Base-by-base conservation (phyloP, 1,140 invertebrate species). In the Aleiodes sp. region DNA sequence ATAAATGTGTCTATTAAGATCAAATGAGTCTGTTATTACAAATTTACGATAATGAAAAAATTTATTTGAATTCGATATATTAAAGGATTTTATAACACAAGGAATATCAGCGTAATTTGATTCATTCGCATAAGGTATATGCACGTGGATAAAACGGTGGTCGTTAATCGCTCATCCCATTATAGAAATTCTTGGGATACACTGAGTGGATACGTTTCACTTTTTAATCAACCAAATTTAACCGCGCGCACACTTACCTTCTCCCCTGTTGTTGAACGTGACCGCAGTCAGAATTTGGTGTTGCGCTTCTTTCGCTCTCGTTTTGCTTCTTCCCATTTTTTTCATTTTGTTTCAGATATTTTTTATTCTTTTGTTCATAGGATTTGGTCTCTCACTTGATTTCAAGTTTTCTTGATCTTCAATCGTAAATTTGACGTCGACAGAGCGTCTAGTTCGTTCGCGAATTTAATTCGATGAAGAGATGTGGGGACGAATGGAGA, bases 381-480 rank as follows among this genome's bases (percentile, higher is more conserved):
- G n/a, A n/a, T n/a, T 16, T 26, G 19, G 35, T 21, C 14, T 63
- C 28, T n/a, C 1, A 10, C 68, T 68, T 37, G 57, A 57, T 57
- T 67, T 72, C 67, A 69, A 63, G 41, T 39, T 68, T 24, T 31
- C 29, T 35, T 52, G 12, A 65, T 21, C 31, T 60, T 12, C 61
- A 60, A 60, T 28, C 12, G 39, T 29, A 14, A 29, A 28, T 31
- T 71, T 60, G 72, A 73, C 64, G 74, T 74, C 59, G 72, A 71
- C 73, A 66, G 16, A 6, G 70, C 57, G 71, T 77, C 72, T 78
- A 69, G 75, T 80, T 80, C 71, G 78, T 75, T 78, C 79, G 77
- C 76, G 80, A 82, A 81, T 82, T 82, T 77, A 81, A 82, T 81
- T 80, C 78, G 63, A 70, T 71, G 70, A 71, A 70, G 39, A 43